Conservation (phyloP, 2,113 vertebrate genomes). For the Tursiops truncatus region DNA sequence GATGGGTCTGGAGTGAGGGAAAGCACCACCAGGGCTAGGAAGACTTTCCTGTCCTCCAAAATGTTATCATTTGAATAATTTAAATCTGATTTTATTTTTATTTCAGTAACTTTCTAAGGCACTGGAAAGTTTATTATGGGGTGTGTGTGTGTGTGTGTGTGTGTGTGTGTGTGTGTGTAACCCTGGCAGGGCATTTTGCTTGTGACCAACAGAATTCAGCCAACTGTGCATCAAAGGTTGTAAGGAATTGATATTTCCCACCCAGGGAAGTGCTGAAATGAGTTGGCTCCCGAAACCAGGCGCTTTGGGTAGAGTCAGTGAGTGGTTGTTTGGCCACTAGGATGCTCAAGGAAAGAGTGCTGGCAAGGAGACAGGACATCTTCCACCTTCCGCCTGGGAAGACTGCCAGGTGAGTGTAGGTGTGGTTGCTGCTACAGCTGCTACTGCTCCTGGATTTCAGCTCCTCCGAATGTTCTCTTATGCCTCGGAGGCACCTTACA, state of each 20-base stretch:
- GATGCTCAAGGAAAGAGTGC: background rate
- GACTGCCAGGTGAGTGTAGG: constrained; percentile 37
- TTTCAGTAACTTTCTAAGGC: background rate
- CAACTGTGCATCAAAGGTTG: background rate
- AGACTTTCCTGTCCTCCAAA: background rate
- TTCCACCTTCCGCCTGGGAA: constrained; percentile 53
- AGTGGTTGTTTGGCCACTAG: background rate
- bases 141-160: background rate
- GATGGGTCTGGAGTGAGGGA: background rate
- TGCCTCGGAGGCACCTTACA: constrained; percentile 21
- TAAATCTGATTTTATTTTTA: constrained; percentile 41
- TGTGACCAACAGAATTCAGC: constrained; percentile 14
- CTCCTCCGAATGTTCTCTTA: constrained; percentile 18
- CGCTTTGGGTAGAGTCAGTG: background rate
- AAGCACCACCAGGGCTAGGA: background rate
- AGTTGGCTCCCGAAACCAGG: background rate
- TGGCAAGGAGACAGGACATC: background rate
- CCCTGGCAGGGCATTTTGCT: constrained; percentile 23
- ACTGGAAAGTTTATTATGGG: constrained; percentile 36
- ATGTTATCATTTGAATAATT: constrained; percentile 39
- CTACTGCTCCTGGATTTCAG: background rate
- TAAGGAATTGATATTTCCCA: constrained; percentile 46
- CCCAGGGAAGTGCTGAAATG: background rate
- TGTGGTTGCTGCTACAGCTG: background rate
- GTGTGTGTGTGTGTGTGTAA: background rate